These are phyloP conservation scores for Eublepharis macularius DNA, from an alignment of 2,113 vertebrate species.

Conservation along the genomic window DNA sequence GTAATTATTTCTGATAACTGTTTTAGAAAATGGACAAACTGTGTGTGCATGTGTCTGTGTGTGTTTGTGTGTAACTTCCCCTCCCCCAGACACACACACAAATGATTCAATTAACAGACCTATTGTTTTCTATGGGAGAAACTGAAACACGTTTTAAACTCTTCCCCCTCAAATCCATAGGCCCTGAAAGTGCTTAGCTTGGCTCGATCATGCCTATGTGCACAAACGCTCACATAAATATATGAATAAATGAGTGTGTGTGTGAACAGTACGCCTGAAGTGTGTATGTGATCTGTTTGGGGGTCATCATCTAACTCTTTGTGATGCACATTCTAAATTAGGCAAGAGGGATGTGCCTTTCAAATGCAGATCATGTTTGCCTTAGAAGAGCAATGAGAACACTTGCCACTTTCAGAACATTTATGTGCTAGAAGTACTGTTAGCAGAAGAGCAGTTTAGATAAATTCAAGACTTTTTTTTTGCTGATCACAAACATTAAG, in stretches of 20 bases:
- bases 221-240: conserved; percentile 2
- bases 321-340: conserved; percentile 84
- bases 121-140: no score
- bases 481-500: conserved; percentile 89
- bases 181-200: not conserved
- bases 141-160: no score
- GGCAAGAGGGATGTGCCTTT: conserved; percentile 81
- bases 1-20: conserved; percentile 28
- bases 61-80: not conserved
- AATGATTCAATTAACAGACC: no score
- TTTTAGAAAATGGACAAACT: conserved; percentile 39
- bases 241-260: not conserved
- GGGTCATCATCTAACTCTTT: conserved; percentile 81
- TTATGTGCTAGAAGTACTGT: conserved; percentile 89
- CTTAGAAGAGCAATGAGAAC: conserved; percentile 85
- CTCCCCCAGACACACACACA: no score
- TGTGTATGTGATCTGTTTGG: conserved; percentile 60
- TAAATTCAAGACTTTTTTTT: conserved; percentile 87
- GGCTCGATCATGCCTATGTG: conserved; percentile 8
- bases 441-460: conserved; percentile 90
- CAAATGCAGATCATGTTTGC: conserved; percentile 89
- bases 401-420: conserved; percentile 88
- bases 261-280: conserved; percentile 21
- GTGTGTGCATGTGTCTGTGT: conserved; percentile 31
- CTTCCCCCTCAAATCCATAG: not conserved